Evolutionary conservation across 1,140 invertebrate genomes (phyloP).

Genomic region (Diprion similis): DNA sequence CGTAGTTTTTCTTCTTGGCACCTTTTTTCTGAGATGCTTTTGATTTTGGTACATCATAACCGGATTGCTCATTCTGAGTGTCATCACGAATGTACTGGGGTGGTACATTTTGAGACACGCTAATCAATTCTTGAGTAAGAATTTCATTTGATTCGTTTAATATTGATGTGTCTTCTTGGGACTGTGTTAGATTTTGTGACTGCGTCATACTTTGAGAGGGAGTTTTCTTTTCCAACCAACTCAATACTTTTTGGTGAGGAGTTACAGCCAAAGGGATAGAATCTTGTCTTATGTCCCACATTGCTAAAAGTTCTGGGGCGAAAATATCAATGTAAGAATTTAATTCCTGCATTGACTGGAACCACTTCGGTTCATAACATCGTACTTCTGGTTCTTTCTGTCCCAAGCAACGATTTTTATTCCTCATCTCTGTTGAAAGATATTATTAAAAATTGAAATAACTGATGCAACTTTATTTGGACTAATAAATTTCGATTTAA

Average conservation of each 20-base stretch:
- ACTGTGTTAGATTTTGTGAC: constrained; percentile 18
- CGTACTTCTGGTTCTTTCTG: constrained; percentile 21
- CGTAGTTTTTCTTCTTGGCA: constrained; percentile 28
- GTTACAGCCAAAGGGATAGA: constrained; percentile 29
- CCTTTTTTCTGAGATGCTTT: constrained; percentile 28
- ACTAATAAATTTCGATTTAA: not conserved
- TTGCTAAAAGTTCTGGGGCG: constrained; percentile 48
- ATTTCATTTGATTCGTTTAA: constrained; percentile 24
- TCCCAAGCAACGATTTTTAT: constrained; percentile 37
- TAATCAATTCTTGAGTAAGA: constrained; percentile 47
- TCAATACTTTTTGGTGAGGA: constrained; percentile 52
- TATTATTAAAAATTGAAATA: constrained; percentile 15
- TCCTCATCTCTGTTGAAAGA: constrained; percentile 41
- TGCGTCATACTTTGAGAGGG: not conserved
- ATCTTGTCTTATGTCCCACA: constrained; percentile 52
- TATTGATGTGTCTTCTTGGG: constrained; percentile 27
- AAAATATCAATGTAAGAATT: constrained; percentile 49
- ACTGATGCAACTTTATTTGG: not conserved
- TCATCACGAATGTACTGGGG: constrained; percentile 26
- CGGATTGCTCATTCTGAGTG: constrained; percentile 29
- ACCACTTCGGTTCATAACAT: constrained; percentile 40
- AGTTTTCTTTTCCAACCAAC: constrained; percentile 41
- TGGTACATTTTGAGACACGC: constrained; percentile 44
- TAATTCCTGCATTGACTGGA: constrained; percentile 46
- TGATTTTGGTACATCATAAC: constrained; percentile 34